Percentiles rank a stretch among this genome's conserved stretches.
These are phyloP conservation scores for Augiades crinisus DNA, from an alignment of 2,888 invertebrate species.

Conservation along the genomic window DNA sequence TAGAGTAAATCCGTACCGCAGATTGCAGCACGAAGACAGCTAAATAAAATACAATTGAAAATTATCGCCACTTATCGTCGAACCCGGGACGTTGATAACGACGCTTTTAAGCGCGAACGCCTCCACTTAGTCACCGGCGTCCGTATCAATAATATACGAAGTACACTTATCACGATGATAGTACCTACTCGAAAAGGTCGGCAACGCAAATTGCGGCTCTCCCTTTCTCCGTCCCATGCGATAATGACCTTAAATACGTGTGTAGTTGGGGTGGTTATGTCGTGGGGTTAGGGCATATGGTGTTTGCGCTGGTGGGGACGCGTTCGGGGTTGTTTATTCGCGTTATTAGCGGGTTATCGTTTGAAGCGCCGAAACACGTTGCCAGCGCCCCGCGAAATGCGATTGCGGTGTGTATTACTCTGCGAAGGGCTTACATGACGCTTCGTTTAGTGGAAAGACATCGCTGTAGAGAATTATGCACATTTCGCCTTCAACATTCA, in stretches of 20 bases:
- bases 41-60: constrained; percentile 24
- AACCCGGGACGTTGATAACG: constrained; percentile 31
- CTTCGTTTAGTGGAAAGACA: neutral
- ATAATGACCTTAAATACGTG: neutral
- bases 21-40: constrained; percentile 16
- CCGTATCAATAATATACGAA: constrained; percentile 26
- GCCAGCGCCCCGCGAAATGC: constrained; percentile 42
- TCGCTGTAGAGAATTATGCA: no score
- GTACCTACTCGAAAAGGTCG: constrained; percentile 11
- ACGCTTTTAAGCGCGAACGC: constrained; percentile 37
- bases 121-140: constrained; percentile 24
- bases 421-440: constrained; percentile 39
- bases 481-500: no score
- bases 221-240: neutral
- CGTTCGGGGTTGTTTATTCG: constrained; percentile 33
- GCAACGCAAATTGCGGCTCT: constrained; percentile 2
- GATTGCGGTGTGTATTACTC: constrained; percentile 33
- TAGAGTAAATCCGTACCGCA: neutral
- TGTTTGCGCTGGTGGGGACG: constrained; percentile 4
- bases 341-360: constrained; percentile 36
- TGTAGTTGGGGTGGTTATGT: neutral
- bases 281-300: neutral
- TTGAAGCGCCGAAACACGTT: constrained; percentile 35
- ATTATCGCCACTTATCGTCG: constrained; percentile 21
- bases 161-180: constrained; percentile 24